These are phyloP conservation scores for Pristionchus pacificus DNA, from an alignment of 1,140 invertebrate genomes.

Conservation along the genomic window DNA sequence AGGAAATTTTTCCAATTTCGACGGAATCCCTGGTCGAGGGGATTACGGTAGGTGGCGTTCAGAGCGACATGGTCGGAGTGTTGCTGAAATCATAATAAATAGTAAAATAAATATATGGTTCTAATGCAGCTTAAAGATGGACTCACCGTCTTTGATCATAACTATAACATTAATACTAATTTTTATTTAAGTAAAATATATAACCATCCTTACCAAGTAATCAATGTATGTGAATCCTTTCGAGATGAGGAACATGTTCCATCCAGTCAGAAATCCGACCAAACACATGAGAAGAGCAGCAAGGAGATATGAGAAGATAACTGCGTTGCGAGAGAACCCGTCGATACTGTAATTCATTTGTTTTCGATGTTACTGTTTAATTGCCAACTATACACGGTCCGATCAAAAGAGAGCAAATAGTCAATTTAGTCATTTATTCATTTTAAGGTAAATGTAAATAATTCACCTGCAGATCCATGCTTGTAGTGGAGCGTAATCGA, in stretches of 20 bases:
- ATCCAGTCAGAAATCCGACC: conserved; percentile 27
- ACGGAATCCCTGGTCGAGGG: conserved; percentile 19
- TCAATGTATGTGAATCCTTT: conserved; percentile 36
- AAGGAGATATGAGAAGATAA: conserved; percentile 33
- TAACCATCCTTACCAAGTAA: conserved; percentile 27
- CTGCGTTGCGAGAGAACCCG: conserved; percentile 23
- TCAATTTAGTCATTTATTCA: too few relatives aligned
- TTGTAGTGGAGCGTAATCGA: conserved; percentile 23
- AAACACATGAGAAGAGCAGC: conserved; percentile 22
- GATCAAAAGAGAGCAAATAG: too few relatives aligned
- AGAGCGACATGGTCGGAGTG: conserved; percentile 1
- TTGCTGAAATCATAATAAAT: conserved; percentile 17
- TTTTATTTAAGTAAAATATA: not conserved
- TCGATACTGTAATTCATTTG: not conserved
- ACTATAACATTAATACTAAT: not conserved
- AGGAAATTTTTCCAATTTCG: conserved; percentile 34
- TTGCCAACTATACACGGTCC: too few relatives aligned
- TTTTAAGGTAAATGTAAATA: not conserved
- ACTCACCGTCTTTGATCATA: not conserved
- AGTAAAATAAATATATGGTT: too few relatives aligned
- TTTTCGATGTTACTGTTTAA: conserved; percentile 13
- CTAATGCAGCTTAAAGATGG: too few relatives aligned
- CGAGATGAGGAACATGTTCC: conserved; percentile 34
- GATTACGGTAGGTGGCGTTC: conserved; percentile 10
- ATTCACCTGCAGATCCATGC: conserved; percentile 23